These are phyloP conservation scores for Hydriomena furcata DNA, from an alignment of 2,888 invertebrate genomes.

Conservation along the genomic window DNA sequence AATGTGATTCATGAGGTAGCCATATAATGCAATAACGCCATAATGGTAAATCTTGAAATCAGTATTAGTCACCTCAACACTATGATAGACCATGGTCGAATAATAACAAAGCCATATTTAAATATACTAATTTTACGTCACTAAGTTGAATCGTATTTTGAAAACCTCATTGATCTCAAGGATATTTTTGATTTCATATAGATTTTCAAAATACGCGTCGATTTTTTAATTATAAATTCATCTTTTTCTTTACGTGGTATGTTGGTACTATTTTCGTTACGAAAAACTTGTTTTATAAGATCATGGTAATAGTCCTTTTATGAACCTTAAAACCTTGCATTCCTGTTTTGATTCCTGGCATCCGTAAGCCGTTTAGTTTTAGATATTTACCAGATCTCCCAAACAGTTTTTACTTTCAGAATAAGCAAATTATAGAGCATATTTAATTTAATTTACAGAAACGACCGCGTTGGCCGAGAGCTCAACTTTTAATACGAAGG, in stretches of 20 bases:
- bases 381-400: slow-evolving; percentile 37
- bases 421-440: not conserved
- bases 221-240: not conserved
- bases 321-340: slow-evolving; percentile 57
- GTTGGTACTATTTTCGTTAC: not conserved
- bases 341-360: slow-evolving; percentile 65
- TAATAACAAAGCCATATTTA: slow-evolving; percentile 2
- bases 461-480: no score
- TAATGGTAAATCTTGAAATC: slow-evolving; percentile 49
- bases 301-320: slow-evolving; percentile 29
- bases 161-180: no score
- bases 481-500: no score
- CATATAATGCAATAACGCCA: slow-evolving; percentile 77
- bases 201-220: not conserved
- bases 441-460: no score
- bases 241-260: no score
- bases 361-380: slow-evolving; percentile 56
- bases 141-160: no score
- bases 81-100: slow-evolving; percentile 7
- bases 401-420: slow-evolving; percentile 9
- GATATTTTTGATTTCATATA: no score
- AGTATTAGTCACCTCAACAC: slow-evolving; percentile 56
- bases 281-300: slow-evolving; percentile 13
- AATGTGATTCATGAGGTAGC: slow-evolving; percentile 80
- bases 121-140: no score